A percentile compares a stretch with the other conserved stretches of the same genome.
Evolutionary conservation across 2,888 invertebrate genomes (phyloP).

Genomic region (Meiosimyza platycephala): DNA sequence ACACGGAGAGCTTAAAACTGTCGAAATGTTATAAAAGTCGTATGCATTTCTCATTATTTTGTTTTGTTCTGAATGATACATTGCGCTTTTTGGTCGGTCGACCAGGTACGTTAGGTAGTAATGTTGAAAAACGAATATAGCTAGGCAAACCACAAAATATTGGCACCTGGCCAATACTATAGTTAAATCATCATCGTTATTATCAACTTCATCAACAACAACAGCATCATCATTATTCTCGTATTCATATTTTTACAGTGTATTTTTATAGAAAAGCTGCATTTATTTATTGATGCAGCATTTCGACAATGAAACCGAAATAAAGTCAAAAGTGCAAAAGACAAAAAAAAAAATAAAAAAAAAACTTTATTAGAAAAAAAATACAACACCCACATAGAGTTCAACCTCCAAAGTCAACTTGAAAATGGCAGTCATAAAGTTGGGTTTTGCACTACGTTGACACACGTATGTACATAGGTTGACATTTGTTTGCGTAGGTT

Average conservation of each 20-base stretch:
- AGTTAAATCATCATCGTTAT: conserved; percentile 16
- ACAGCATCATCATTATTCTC: conserved; percentile 5
- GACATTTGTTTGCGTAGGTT: conserved; percentile 11
- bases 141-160: neutral
- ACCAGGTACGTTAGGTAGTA: too few species aligned
- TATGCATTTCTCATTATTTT: too few species aligned
- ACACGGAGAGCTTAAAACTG: too few species aligned
- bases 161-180: conserved; percentile 15
- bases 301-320: neutral
- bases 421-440: neutral
- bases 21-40: too few species aligned
- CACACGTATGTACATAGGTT: neutral
- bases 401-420: conserved; percentile 15
- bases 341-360: neutral
- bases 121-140: too few species aligned
- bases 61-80: too few species aligned
- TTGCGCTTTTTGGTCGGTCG: too few species aligned
- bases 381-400: neutral
- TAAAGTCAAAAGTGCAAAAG: neutral
- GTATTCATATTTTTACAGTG: conserved; percentile 12
- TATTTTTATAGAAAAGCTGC: conserved; percentile 18
- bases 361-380: neutral
- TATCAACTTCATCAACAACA: conserved; percentile 14
- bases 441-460: conserved; percentile 7
- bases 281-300: conserved; percentile 27